Conservation (phyloP, 2,113 vertebrate species). For the Chionodraco myersi region DNA sequence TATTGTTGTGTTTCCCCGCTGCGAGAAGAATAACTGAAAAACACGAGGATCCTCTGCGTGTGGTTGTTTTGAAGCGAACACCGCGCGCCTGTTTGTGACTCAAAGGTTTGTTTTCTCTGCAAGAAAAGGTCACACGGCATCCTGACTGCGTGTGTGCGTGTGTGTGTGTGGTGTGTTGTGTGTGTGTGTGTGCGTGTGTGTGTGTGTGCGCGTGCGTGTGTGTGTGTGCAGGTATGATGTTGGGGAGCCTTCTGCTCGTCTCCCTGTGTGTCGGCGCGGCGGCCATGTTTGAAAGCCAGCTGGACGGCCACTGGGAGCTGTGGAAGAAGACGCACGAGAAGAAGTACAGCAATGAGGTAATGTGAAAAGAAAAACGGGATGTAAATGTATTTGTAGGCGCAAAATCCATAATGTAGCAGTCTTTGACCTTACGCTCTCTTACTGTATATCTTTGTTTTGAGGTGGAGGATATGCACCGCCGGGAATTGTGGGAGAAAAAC, state of each 20-base stretch:
- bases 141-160: conserved; percentile 5
- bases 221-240: conserved; percentile 60
- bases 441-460: conserved; percentile 43
- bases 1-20: no score
- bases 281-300: conserved; percentile 56
- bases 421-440: not conserved
- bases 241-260: conserved; percentile 61
- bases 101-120: not conserved
- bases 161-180: not conserved
- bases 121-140: conserved; percentile 16
- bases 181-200: not conserved
- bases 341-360: conserved; percentile 71
- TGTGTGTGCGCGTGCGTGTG: not conserved
- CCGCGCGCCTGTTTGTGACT: not conserved
- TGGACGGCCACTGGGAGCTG: conserved; percentile 85
- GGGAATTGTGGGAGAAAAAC: conserved; percentile 90
- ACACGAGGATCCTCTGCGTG: not conserved
- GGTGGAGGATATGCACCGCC: conserved; percentile 83
- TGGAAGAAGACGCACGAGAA: conserved; percentile 85
- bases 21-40: no score
- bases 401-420: accelerated
- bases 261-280: conserved; percentile 28
- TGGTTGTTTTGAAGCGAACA: not conserved
- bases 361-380: not conserved
- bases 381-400: not conserved